Evolutionary conservation across 2,113 vertebrate genomes (phyloP), one percentile per base, ranked within the genome.

Genomic region (Tursiops truncatus): DNA sequence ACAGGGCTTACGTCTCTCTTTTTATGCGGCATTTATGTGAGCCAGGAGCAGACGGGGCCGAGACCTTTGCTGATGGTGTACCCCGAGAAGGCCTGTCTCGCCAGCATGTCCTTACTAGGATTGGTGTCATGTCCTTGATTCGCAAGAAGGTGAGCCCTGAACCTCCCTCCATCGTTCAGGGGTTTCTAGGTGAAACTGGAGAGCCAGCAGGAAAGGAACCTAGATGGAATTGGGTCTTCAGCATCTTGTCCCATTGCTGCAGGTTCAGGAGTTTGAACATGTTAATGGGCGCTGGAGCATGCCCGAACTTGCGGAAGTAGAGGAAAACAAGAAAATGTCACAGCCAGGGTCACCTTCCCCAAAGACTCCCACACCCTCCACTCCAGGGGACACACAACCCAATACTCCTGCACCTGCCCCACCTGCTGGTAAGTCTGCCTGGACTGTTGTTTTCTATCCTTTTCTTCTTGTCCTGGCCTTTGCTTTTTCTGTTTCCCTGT

Each of bases 201-300:
- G n/a, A 13, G 36, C 36, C 10, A n/a, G 6, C 1, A 56, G 82
- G 50, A 89, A 62, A 80, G 73, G 14, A 65, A 31, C 36, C 36
- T 41, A 28, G 47, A 81, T 94, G 25, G 58, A 94, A 68, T 31
- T 15, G 28, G 25, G 4, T 67, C 89, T 84, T 94, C 7, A 96
- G 6, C 87, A 67, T 96, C 6, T 74, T 8, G 36, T 33, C 3
- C 2, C 83, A 4, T 89, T 28, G 0, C 95, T 77, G 6, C 95
- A 99, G 99, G 99, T 99, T 86, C 99, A 99, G 98, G 99, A 99
- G 97, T 99, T 99, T 98, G 99, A 99, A 97, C 99, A 99, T 28
- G 99, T 99, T 81, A 99, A 99, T 0, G 99, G 99, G 70, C 99
- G 99, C 89, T 99, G 99, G 99, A 99, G 99, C 26, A 99, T 99